Base-by-base conservation (phyloP, 2,797 vertebrate species). In the Tapera naevia region DNA sequence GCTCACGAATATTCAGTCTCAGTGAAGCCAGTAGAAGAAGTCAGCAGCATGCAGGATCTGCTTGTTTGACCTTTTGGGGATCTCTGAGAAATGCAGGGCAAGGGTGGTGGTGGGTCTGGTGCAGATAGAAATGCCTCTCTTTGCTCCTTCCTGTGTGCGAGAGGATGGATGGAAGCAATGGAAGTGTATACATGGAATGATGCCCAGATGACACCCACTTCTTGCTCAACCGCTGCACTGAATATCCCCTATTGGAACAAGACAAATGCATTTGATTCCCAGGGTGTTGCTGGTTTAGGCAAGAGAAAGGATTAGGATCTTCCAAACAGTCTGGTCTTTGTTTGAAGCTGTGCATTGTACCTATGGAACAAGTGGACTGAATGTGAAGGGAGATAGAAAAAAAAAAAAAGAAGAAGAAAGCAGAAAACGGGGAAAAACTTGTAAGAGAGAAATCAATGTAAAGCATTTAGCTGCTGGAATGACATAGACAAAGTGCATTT, bases 401-500 rank as follows among this genome's bases (percentile, higher is more conserved):
- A 21, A 50, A 30, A 6, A 46, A 2, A 3, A 6, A 13, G n/a
- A 50, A n/a, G 15, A n/a, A 45, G 48, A 8, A 70, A 80, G n/a
- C n/a, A n/a, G n/a, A n/a, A 89, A 57, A 13, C 4, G 11, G 19
- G 13, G 18, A 27, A 27, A 74, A 72, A 33, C 87, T 24, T 64
- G 30, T 45, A 54, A 73, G 66, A 89, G 50, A 82, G 67, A 94
- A 95, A 97, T 96, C 94, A 80, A 94, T 95, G 91, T 60, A 91
- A 95, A 75, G 33, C 87, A 91, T 97, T 97, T 93, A 97, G 64
- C 81, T 89, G 58, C 83, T 67, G 43, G 54, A 60, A 67, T 95
- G 96, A 96, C 95, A 95, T 14, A 95, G 93, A 96, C 75, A 91
- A 93, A 96, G 79, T 75, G 48, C 22, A 41, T 86, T 96, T 80